Evolutionary conservation across 2,888 invertebrate genomes (phyloP).

Genomic region (Drosophila tanythrix): DNA sequence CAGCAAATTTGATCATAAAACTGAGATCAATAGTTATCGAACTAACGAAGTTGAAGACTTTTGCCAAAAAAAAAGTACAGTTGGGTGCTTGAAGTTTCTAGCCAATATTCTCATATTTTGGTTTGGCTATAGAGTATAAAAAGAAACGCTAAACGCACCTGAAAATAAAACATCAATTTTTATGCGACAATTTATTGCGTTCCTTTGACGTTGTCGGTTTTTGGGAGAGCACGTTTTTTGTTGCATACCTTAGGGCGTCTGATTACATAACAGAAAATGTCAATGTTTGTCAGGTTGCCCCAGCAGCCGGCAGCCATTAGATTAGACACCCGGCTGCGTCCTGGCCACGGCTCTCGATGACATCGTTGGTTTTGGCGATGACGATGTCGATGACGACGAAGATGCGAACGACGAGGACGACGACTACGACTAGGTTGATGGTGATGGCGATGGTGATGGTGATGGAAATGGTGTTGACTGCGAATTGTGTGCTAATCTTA

Average conservation of each 20-base stretch:
- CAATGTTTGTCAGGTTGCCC: constrained; percentile 74
- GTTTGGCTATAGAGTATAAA: not conserved
- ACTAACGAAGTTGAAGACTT: not conserved
- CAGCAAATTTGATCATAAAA: not conserved
- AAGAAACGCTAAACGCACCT: constrained; percentile 36
- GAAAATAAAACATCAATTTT: constrained; percentile 79
- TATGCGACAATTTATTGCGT: constrained; percentile 81
- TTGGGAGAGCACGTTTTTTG: constrained; percentile 33
- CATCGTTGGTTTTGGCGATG: constrained; percentile 1
- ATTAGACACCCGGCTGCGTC: constrained; percentile 64
- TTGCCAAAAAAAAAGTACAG: not conserved
- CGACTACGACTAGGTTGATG: constrained; percentile 8
- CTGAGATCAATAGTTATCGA: not conserved
- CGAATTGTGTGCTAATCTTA: constrained; percentile 80
- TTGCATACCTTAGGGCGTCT: constrained; percentile 71
- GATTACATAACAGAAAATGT: constrained; percentile 80
- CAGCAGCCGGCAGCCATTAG: constrained; percentile 73
- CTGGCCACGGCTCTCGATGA: constrained; percentile 27
- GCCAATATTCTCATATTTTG: not conserved
- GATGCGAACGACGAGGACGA: constrained; percentile 3
- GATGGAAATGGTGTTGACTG: constrained; percentile 57
- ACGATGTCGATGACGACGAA: constrained; percentile 24
- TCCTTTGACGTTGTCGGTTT: constrained; percentile 25
- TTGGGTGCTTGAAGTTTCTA: too few species aligned
- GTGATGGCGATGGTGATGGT: constrained; percentile 28